Base-by-base conservation (phyloP, 2,888 invertebrate species). In the Philopedon plagiatum region DNA sequence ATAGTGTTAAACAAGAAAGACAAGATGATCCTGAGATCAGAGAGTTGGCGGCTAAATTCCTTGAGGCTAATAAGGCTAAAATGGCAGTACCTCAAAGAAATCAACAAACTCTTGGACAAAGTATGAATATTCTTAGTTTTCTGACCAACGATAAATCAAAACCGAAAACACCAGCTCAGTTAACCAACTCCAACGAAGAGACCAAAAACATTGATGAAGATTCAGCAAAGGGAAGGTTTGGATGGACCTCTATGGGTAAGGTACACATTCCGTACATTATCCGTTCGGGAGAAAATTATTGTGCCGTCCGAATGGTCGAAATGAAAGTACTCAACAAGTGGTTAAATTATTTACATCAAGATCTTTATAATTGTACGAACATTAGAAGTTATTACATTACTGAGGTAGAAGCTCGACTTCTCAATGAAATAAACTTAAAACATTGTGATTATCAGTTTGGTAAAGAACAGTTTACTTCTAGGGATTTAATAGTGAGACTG, bases 241-340 rank as follows among this genome's bases (percentile, higher is more conserved):
- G 96, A 62, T 98, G 97, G 97, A 92, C 93, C 72, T 92, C 92
- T 79, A 90, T 97, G 58, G 96, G 95, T 74, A 93, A 93, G 81
- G 91, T 91, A 78, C 91, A 92, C 85, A 94, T 98, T 82, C 98
- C 98, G 0, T 97, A 94, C 84, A 94, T 98, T 76, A 92, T 93
- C 82, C 90, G 98, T 18, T 90, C 91, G 61, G 90, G 91, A 15
- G 95, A 95, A 83, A 93, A 93, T 83, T 97, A 94, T 84, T 95
- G 96, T 83, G 94, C 97, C n/a, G 97, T 98, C 61, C 90, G 96
- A 65, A 96, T 98, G 91, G 94, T 97, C 21, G 98, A 98, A 85
- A 90, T 92, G 81, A 97, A 97, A 85, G 89, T 97, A 54, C 89
- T 97, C 21, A 94, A 94, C 84, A 95, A 95, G 86, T 94, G 95